phyloP scores from a whole-genome alignment of 2,888 invertebrate genomes.

The Leptopilina myrica region DNA sequence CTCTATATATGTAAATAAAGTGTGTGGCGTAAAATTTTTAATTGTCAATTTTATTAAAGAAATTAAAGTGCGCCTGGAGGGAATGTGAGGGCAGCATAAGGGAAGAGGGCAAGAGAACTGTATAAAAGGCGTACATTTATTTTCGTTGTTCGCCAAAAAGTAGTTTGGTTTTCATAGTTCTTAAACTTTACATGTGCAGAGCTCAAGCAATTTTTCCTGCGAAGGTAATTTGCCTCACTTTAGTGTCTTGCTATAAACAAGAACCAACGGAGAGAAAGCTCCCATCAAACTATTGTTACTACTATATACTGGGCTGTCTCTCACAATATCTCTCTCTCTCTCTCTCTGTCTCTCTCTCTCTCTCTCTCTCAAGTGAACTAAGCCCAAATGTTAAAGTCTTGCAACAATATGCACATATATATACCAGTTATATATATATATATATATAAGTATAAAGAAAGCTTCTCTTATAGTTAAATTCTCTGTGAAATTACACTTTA shows the following conservation, averaged over 20 bases:
- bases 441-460: constrained; percentile 6
- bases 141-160: neutral
- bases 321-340: neutral
- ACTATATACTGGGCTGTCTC: constrained; percentile 4
- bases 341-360: neutral
- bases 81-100: no score
- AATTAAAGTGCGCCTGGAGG: neutral
- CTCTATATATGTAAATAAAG: no score
- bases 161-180: constrained; percentile 17
- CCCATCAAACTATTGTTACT: constrained; percentile 37
- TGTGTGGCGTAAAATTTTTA: neutral
- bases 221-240: constrained; percentile 29
- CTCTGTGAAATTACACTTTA: neutral
- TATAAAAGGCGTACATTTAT: constrained; percentile 4
- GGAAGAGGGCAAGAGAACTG: neutral
- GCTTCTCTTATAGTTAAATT: constrained; percentile 21
- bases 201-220: constrained; percentile 15
- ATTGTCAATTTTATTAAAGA: neutral
- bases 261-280: constrained; percentile 30
- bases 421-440: neutral
- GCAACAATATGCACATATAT: neutral
- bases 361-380: constrained; percentile 22
- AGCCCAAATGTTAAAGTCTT: constrained; percentile 22
- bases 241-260: constrained; percentile 25
- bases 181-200: constrained; percentile 15